Evolutionary conservation across 2,888 invertebrate genomes (phyloP).

Genomic region (Agrenia bidenticulata): DNA sequence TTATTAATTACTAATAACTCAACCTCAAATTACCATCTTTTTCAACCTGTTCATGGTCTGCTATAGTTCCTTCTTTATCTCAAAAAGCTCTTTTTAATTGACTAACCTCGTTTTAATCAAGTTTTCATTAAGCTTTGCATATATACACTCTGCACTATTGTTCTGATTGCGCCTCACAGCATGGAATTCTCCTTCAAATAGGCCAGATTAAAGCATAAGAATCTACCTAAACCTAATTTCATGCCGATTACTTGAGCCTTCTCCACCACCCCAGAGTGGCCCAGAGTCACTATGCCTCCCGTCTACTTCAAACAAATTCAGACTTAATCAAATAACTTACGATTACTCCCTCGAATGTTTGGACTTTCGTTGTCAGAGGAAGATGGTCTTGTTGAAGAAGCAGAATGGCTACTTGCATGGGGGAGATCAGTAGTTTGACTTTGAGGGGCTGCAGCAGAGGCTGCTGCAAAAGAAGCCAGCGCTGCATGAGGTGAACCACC

Average conservation of each 20-base stretch:
- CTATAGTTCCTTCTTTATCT: no score
- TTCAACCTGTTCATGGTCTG: no score
- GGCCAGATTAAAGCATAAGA: no score
- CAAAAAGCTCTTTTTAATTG: conserved; percentile 12
- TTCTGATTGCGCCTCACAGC: no score
- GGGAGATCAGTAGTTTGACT: conserved; percentile 58
- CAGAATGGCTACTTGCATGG: conserved; percentile 52
- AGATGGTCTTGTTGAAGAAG: conserved; percentile 52
- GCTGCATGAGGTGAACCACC: conserved; percentile 55
- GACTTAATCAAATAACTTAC: conserved; percentile 40
- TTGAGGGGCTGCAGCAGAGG: conserved; percentile 43
- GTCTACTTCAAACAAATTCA: no score
- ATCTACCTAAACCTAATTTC: no score
- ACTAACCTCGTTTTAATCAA: conserved; percentile 17
- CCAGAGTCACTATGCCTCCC: no score
- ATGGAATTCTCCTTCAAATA: no score
- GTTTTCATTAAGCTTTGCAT: neutral
- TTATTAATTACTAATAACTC: conserved; percentile 19
- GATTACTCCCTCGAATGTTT: conserved; percentile 45
- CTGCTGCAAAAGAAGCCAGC: conserved; percentile 40
- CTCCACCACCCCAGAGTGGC: no score
- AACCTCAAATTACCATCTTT: neutral
- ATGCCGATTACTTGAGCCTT: no score
- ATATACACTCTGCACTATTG: no score
- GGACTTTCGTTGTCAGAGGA: conserved; percentile 50